phyloP scores from a whole-genome alignment of 2,888 invertebrate species.

The Acheta domesticus region DNA sequence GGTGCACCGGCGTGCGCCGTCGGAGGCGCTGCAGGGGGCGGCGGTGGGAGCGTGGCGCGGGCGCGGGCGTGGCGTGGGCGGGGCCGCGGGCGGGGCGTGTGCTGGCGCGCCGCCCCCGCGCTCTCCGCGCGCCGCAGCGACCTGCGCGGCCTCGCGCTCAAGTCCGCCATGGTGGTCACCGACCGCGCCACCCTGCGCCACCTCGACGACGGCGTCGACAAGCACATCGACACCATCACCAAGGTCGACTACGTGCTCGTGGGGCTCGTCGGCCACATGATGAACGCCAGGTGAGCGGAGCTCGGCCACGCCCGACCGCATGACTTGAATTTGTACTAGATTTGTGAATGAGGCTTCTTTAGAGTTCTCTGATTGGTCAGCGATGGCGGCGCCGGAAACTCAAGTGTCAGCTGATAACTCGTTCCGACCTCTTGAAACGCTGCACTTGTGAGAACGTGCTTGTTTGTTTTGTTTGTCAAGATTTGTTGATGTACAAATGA shows the following conservation, averaged over 20 bases:
- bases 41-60: background rate
- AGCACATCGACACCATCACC: conserved; percentile 58
- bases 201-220: conserved; percentile 43
- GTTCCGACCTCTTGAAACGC: too few relatives aligned
- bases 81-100: background rate
- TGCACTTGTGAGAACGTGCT: background rate
- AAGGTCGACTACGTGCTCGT: conserved; percentile 62
- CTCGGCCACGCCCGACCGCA: too few relatives aligned
- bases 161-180: conserved; percentile 29
- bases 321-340: too few relatives aligned
- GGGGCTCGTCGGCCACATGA: conserved; percentile 55
- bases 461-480: too few relatives aligned
- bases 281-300: conserved; percentile 52
- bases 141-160: background rate
- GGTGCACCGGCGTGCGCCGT: background rate
- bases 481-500: too few relatives aligned
- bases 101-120: background rate
- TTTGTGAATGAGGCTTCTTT: too few relatives aligned
- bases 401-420: too few relatives aligned
- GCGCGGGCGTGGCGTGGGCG: background rate
- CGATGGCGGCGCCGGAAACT: too few relatives aligned
- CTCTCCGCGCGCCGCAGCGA: background rate
- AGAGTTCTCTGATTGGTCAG: too few relatives aligned
- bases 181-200: conserved; percentile 33
- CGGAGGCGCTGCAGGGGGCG: background rate